Percentiles rank a stretch among this genome's conserved stretches.
These are phyloP conservation scores for Athene noctua DNA, from an alignment of 2,113 vertebrate genomes.

Conservation along the genomic window DNA sequence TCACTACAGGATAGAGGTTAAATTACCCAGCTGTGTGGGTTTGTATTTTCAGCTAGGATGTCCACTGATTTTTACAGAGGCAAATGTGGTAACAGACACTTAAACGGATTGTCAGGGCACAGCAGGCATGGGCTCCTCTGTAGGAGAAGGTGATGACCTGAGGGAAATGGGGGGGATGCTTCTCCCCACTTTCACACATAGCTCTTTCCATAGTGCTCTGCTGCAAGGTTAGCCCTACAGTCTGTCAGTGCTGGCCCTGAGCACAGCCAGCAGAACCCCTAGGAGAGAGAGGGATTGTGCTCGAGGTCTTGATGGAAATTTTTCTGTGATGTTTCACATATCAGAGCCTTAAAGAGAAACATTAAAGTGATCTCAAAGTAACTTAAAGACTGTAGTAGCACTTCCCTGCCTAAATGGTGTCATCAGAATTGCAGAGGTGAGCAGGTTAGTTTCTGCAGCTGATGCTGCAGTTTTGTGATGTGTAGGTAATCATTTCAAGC, in stretches of 20 bases:
- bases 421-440: background rate
- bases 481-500: background rate
- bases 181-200: rapidly evolving
- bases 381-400: background rate
- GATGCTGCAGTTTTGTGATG: background rate
- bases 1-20: background rate
- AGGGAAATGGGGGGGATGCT: no score
- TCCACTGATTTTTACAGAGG: background rate
- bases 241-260: background rate
- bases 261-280: background rate
- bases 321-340: background rate
- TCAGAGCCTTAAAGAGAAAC: background rate
- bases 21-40: background rate
- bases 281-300: background rate
- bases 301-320: rapidly evolving
- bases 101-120: background rate
- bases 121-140: background rate
- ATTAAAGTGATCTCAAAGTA: background rate
- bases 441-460: background rate
- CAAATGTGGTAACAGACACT: background rate
- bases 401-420: background rate
- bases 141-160: background rate
- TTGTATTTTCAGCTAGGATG: background rate
- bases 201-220: background rate
- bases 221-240: background rate